Conservation (phyloP, 1,140 invertebrate genomes). For the Neodiprion pinetum region DNA sequence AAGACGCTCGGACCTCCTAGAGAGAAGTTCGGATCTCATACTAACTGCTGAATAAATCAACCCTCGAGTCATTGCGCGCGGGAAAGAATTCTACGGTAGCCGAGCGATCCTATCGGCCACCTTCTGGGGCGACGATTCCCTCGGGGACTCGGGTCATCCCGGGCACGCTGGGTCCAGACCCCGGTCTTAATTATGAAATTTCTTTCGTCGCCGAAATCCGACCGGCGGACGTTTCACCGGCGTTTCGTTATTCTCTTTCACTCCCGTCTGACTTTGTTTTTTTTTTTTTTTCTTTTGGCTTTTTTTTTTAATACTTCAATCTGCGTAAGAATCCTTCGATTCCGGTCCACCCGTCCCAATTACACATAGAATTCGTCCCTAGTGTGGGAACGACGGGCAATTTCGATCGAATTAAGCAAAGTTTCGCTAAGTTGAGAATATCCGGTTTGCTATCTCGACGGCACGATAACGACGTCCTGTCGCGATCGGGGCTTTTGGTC, state of each 20-base stretch:
- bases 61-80: slow-evolving; percentile 3
- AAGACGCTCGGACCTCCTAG: slow-evolving; percentile 27
- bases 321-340: too few relatives aligned
- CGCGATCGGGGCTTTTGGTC: background rate
- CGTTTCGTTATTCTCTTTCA: too few relatives aligned
- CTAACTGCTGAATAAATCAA: slow-evolving; percentile 27
- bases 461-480: background rate
- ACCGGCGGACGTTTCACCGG: too few relatives aligned
- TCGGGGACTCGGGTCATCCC: background rate
- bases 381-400: too few relatives aligned
- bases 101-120: background rate
- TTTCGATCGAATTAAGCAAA: too few relatives aligned
- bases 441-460: too few relatives aligned
- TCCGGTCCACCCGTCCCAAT: too few relatives aligned
- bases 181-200: slow-evolving; percentile 5
- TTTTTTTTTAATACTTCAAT: too few relatives aligned
- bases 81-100: slow-evolving; percentile 7
- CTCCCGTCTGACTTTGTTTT: too few relatives aligned
- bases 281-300: too few relatives aligned
- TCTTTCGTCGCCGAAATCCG: background rate
- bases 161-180: background rate
- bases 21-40: slow-evolving; percentile 25
- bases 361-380: too few relatives aligned
- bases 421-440: too few relatives aligned
- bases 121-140: background rate